These are phyloP conservation scores for Chionomys nivalis DNA, from an alignment of 2,113 vertebrate genomes.

Conservation along the genomic window DNA sequence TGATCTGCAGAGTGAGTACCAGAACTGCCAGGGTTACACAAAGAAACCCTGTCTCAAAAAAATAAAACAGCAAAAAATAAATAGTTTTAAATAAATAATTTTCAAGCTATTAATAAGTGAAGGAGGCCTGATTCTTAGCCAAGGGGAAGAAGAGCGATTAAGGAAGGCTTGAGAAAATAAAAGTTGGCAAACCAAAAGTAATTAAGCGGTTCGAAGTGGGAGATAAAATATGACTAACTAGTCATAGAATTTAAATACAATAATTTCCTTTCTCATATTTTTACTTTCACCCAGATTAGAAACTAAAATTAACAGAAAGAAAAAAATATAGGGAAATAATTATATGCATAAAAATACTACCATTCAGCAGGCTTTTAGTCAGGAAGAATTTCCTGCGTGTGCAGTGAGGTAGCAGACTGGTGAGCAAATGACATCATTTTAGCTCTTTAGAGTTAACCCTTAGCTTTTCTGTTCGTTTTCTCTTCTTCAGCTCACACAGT, in stretches of 20 bases:
- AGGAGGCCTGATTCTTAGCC: slow-evolving; percentile 9
- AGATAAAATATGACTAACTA: slow-evolving; percentile 50
- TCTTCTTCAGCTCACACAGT: background rate
- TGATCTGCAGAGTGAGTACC: background rate
- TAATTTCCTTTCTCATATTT: slow-evolving; percentile 11
- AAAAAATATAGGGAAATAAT: background rate
- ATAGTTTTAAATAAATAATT: background rate
- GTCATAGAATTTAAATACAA: slow-evolving; percentile 8
- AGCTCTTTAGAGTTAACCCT: background rate
- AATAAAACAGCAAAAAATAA: background rate
- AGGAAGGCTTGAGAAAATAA: slow-evolving; percentile 49
- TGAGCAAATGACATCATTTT: background rate
- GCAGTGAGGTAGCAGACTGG: background rate
- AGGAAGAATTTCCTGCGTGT: background rate
- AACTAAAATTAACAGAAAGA: slow-evolving; percentile 39
- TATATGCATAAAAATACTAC: background rate
- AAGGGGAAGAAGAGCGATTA: background rate
- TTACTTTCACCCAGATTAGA: background rate
- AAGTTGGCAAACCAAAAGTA: slow-evolving; percentile 2
- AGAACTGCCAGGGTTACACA: background rate
- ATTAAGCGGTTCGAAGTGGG: slow-evolving; percentile 25
- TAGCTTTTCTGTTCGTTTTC: background rate
- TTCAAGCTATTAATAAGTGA: slow-evolving; percentile 1
- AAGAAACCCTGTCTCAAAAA: background rate
- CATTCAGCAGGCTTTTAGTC: background rate